phyloP scores from a whole-genome alignment of 2,888 invertebrate genomes.

The Serripes groenlandicus region DNA sequence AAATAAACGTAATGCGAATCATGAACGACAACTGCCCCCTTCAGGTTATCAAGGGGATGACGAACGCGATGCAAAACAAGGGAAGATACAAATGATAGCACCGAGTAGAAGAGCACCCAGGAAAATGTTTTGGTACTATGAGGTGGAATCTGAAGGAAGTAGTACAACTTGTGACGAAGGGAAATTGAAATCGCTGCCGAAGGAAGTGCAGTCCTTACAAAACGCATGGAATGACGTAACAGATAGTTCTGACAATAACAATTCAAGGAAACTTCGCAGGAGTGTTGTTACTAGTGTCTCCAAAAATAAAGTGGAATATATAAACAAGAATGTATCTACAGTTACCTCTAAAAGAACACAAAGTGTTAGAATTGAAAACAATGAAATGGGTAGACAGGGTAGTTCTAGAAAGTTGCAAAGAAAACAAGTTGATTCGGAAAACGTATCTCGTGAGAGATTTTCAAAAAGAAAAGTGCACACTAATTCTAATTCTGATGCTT shows the following conservation, averaged over 20 bases:
- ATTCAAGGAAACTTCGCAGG: not conserved
- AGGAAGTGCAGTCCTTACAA: not conserved
- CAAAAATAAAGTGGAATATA: too few species aligned
- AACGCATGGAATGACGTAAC: slow-evolving; percentile 20
- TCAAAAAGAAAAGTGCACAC: too few species aligned
- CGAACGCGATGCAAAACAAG: slow-evolving; percentile 37
- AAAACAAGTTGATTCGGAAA: too few species aligned
- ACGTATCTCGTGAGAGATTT: too few species aligned
- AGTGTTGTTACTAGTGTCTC: not conserved
- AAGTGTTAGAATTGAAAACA: too few species aligned
- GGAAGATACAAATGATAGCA: not conserved
- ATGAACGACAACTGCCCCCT: not conserved
- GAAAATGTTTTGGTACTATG: slow-evolving; percentile 43
- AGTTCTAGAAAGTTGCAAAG: too few species aligned
- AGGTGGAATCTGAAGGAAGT: slow-evolving; percentile 3
- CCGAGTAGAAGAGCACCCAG: not conserved
- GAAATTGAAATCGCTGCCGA: slow-evolving; percentile 16
- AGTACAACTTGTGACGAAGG: not conserved
- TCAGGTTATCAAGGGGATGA: slow-evolving; percentile 59
- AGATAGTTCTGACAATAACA: not conserved
- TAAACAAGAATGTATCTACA: too few species aligned
- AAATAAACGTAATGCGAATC: slow-evolving; percentile 1
- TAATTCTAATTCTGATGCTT: too few species aligned
- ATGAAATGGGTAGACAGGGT: too few species aligned
- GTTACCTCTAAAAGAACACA: too few species aligned